A percentile compares a stretch with the other conserved stretches of the same genome.
Evolutionary conservation across 1,140 invertebrate genomes (phyloP).

Genomic region (Saccostrea cuccullata): DNA sequence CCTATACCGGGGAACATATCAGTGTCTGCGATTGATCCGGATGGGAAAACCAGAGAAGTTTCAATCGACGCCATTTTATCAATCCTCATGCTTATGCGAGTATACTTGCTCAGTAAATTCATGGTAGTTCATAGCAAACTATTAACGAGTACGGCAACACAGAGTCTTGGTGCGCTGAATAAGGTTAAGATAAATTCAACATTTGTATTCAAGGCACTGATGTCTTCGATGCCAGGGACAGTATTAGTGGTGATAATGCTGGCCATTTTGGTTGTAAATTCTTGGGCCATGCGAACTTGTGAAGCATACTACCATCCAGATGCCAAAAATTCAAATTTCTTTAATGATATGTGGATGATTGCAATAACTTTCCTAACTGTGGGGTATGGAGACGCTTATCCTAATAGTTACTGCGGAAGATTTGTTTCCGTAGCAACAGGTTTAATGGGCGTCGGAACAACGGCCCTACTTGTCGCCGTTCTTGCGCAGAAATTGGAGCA

Average conservation of each 20-base stretch:
- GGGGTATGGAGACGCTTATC: conserved; percentile 74
- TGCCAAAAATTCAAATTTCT: conserved; percentile 58
- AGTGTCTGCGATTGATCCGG: conserved; percentile 54
- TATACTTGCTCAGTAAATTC: conserved; percentile 75
- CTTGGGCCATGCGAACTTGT: conserved; percentile 76
- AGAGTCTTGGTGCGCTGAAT: conserved; percentile 77
- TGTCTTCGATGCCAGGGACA: conserved; percentile 76
- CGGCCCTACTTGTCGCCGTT: conserved; percentile 74
- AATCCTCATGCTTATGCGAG: conserved; percentile 76
- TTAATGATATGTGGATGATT: conserved; percentile 72
- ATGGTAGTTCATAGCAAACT: conserved; percentile 76
- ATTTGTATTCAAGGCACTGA: conserved; percentile 78
- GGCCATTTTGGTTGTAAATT: conserved; percentile 71
- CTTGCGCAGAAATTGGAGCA: conserved; percentile 71
- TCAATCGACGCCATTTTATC: conserved; percentile 76
- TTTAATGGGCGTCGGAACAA: conserved; percentile 73
- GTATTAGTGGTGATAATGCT: conserved; percentile 73
- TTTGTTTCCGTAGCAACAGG: conserved; percentile 71
- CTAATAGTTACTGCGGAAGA: conserved; percentile 72
- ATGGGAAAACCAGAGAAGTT: conserved; percentile 55
- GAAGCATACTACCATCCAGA: conserved; percentile 71
- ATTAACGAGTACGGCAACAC: conserved; percentile 75
- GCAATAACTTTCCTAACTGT: conserved; percentile 75
- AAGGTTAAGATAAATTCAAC: conserved; percentile 76
- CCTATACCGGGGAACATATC: conserved; percentile 71